Evolutionary conservation across 2,888 invertebrate species (phyloP), one percentile per base, ranked within the genome.

Genomic region (Gibbula magus): DNA sequence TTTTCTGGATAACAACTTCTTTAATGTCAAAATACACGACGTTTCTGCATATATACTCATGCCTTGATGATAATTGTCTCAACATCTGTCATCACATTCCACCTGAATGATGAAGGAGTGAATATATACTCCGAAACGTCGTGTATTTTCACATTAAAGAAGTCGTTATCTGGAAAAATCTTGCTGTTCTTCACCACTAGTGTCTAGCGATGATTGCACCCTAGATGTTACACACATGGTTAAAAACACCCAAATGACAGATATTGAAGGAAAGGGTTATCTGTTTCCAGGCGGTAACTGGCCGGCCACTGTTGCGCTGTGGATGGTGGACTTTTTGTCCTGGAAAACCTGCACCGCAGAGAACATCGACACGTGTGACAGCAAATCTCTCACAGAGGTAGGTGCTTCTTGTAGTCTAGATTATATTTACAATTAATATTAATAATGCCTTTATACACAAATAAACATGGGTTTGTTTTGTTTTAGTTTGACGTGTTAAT

Each of bases 241-340:
- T 29, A n/a, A 25, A 13, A 29, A 16, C 25, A 8, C 8, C 20
- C 7, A 3, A 1, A 66, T 20, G n/a, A 3, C 2, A 2, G 22
- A 66, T 25, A 22, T 66, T 67, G n/a, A 67, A 20, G 10, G 1
- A 4, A 25, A 3, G 16, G 0, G 18, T 29, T 67, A 8, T 7
- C 4, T 74, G 51, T 74, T 79, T 82, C 16, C 84, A 93, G 93
- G 92, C n/a, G 97, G 97, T 7, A 99, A 98, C 92, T 99, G 99
- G 99, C 99, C 99, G 0, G 95, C 96, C 81, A 98, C 98, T 0
- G 94, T 98, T 3, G 96, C 97, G 0, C 94, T 99, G 4, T 98
- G 97, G 96, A 94, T 97, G 81, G 97, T 99, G 2, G 98, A 99
- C 93, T 95, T 96, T 13, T 93, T 98, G 5, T 98, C 98, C 0